Conservation (phyloP, 2,888 invertebrate species). For the Euplexia lucipara region DNA sequence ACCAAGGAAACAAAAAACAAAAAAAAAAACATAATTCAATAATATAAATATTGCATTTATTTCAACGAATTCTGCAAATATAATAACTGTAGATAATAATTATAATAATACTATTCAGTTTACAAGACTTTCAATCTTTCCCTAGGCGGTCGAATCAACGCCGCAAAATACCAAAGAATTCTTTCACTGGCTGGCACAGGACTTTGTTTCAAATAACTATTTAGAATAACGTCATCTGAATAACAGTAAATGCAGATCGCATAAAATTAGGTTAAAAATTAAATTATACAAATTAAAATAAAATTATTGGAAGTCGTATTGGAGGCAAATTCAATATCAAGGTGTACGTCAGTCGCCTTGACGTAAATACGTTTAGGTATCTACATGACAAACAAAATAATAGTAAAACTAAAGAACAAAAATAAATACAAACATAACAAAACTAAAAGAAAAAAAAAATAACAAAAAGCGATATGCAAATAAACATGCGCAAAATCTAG, state of each 20-base stretch:
- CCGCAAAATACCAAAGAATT: conserved; percentile 79
- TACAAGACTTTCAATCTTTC: conserved; percentile 87
- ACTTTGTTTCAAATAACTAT: conserved; percentile 85
- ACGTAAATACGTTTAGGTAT: conserved; percentile 76
- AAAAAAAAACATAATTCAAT: conserved; percentile 89
- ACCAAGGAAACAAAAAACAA: conserved; percentile 84
- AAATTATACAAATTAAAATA: conserved; percentile 89
- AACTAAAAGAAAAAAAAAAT: conserved; percentile 75
- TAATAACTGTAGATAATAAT: conserved; percentile 90
- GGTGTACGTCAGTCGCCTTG: conserved; percentile 74
- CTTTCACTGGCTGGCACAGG: conserved; percentile 88
- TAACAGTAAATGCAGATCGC: conserved; percentile 90
- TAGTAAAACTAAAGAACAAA: conserved; percentile 87
- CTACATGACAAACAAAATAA: conserved; percentile 83
- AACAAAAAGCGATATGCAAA: conserved; percentile 89
- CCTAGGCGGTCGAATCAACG: conserved; percentile 73
- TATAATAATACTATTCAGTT: conserved; percentile 90
- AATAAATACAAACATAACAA: conserved; percentile 91
- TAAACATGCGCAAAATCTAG: conserved; percentile 74
- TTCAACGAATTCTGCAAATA: conserved; percentile 91
- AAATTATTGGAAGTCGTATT: conserved; percentile 88
- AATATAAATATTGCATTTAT: conserved; percentile 92
- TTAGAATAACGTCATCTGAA: conserved; percentile 84
- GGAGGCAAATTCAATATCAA: conserved; percentile 86
- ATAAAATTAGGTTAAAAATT: conserved; percentile 86